These are phyloP conservation scores for Clunio marinus DNA, from an alignment of 2,888 invertebrate genomes.

Conservation along the genomic window DNA sequence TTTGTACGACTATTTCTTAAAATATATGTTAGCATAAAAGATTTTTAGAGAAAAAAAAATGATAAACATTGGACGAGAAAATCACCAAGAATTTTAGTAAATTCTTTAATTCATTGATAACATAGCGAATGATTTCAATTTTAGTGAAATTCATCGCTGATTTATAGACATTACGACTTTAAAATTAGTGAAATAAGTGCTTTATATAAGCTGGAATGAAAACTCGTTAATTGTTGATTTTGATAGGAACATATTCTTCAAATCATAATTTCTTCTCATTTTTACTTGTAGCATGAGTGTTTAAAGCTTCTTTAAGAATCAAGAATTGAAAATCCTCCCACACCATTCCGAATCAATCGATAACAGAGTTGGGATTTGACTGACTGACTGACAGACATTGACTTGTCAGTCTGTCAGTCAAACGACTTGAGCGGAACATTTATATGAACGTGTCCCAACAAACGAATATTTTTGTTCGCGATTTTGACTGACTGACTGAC, in stretches of 20 bases:
- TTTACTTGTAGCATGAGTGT: no score
- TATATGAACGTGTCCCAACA: no score
- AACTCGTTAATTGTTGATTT: constrained; percentile 23
- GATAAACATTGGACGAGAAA: constrained; percentile 32
- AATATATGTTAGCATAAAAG: not conserved
- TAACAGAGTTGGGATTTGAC: no score
- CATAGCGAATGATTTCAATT: constrained; percentile 5
- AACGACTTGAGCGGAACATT: no score
- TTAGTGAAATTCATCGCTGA: constrained; percentile 22
- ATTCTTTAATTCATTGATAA: constrained; percentile 16
- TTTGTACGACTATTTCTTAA: not conserved
- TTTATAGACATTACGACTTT: constrained; percentile 10
- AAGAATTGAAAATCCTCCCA: no score
- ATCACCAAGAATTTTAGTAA: constrained; percentile 29
- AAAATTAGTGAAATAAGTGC: constrained; percentile 15
- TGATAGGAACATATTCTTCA: not conserved
- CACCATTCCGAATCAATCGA: not conserved
- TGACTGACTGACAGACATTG: no score
- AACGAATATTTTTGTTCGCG: no score
- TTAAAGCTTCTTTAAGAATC: no score
- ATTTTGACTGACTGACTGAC: no score
- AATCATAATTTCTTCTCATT: not conserved
- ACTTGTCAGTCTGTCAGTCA: no score
- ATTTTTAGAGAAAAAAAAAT: not conserved
- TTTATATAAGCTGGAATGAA: constrained; percentile 17